These are phyloP conservation scores for Microvelia longipes DNA, from an alignment of 1,140 invertebrate species.

Conservation along the genomic window DNA sequence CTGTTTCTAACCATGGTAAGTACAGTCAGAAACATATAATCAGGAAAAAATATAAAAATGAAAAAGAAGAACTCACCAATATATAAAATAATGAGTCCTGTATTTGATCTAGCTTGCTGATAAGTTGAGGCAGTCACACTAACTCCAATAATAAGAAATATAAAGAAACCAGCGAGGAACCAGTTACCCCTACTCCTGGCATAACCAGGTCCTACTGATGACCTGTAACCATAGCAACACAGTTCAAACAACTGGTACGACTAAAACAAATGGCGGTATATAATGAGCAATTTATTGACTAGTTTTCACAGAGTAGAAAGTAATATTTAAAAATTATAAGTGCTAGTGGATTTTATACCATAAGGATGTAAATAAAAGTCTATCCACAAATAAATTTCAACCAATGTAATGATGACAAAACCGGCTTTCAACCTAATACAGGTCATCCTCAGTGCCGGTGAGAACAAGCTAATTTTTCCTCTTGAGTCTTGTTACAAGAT, in stretches of 20 bases:
- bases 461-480: too few species aligned
- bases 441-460: too few species aligned
- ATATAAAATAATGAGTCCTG: slow-evolving; percentile 70
- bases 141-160: slow-evolving; percentile 58
- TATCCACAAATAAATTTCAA: too few species aligned
- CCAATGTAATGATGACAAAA: too few species aligned
- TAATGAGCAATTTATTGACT: neutral
- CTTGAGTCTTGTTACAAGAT: too few species aligned
- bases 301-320: too few species aligned
- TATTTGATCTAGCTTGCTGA: slow-evolving; percentile 36
- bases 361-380: too few species aligned
- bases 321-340: neutral
- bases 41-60: too few species aligned
- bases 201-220: slow-evolving; percentile 74
- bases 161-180: slow-evolving; percentile 59
- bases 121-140: slow-evolving; percentile 53
- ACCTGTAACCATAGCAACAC: slow-evolving; percentile 32
- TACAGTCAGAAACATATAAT: too few species aligned
- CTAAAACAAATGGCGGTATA: neutral
- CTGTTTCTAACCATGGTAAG: too few species aligned
- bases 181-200: slow-evolving; percentile 58
- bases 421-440: too few species aligned
- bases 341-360: too few species aligned
- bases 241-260: neutral
- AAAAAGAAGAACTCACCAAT: slow-evolving; percentile 46